Conservation (phyloP, 1,140 invertebrate genomes). For the Ooceraea biroi region DNA sequence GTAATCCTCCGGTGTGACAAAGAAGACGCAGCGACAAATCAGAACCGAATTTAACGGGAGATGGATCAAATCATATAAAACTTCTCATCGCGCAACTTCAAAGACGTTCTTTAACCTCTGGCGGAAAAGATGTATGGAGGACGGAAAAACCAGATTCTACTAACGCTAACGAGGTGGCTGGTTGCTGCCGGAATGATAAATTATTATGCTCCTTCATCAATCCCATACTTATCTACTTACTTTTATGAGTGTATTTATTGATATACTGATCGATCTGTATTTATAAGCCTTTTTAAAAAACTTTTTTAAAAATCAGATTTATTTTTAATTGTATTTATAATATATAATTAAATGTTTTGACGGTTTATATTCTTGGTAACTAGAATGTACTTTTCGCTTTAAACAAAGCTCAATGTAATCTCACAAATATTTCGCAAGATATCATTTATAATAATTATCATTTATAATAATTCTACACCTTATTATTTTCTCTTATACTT, state of each 20-base stretch:
- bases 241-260: not conserved
- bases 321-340: too few species aligned
- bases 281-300: not conserved
- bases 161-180: slow-evolving; percentile 17
- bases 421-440: too few species aligned
- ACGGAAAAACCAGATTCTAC: slow-evolving; percentile 34
- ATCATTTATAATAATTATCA: too few species aligned
- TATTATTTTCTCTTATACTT: slow-evolving; percentile 64
- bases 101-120: slow-evolving; percentile 61
- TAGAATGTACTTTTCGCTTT: too few species aligned
- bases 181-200: slow-evolving; percentile 36
- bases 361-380: too few species aligned
- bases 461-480: slow-evolving; percentile 23
- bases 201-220: slow-evolving; percentile 21
- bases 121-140: slow-evolving; percentile 5
- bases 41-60: slow-evolving; percentile 51
- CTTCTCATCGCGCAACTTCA: slow-evolving; percentile 25
- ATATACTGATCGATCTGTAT: too few species aligned
- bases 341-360: too few species aligned
- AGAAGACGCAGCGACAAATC: slow-evolving; percentile 33
- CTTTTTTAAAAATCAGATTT: too few species aligned
- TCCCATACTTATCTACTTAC: not conserved
- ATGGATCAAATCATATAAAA: slow-evolving; percentile 50
- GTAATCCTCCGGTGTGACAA: not conserved
- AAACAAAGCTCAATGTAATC: too few species aligned